phyloP scores from a whole-genome alignment of 2,113 vertebrate genomes.

The Dicrurus megarhynchus region DNA sequence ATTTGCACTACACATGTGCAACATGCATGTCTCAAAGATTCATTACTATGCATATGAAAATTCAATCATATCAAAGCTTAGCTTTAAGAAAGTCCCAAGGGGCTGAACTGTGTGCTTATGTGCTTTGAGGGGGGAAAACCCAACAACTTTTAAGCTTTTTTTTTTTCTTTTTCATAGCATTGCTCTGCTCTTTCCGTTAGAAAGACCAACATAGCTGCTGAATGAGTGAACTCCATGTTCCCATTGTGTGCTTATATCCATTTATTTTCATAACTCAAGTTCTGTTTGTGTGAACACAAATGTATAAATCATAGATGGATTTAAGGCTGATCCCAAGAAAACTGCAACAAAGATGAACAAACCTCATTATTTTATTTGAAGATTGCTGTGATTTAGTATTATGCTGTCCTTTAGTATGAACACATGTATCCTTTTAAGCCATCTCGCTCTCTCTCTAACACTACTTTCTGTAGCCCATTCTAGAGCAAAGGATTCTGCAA shows the following conservation, averaged over 20 bases:
- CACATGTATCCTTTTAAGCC: background rate
- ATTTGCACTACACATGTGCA: slow-evolving; percentile 45
- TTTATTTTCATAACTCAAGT: background rate
- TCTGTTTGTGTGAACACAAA: background rate
- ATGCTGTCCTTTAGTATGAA: background rate
- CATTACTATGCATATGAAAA: slow-evolving; percentile 47
- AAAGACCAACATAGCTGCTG: background rate
- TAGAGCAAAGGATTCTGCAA: background rate
- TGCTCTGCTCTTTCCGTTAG: background rate
- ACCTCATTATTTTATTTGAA: background rate
- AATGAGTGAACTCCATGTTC: background rate
- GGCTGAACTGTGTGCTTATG: background rate
- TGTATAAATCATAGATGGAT: background rate
- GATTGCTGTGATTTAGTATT: background rate
- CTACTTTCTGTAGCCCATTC: background rate
- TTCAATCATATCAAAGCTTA: slow-evolving; percentile 52
- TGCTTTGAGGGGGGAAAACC: background rate
- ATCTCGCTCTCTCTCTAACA: background rate
- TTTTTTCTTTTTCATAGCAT: background rate
- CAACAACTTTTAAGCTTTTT: background rate
- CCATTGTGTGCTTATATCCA: background rate
- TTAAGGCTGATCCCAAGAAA: background rate
- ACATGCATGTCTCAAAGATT: slow-evolving; percentile 38
- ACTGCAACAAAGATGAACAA: background rate
- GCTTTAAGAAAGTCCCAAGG: slow-evolving; percentile 14